phyloP scores from a whole-genome alignment of 2,113 vertebrate species.

The Aleadryas rufinucha region DNA sequence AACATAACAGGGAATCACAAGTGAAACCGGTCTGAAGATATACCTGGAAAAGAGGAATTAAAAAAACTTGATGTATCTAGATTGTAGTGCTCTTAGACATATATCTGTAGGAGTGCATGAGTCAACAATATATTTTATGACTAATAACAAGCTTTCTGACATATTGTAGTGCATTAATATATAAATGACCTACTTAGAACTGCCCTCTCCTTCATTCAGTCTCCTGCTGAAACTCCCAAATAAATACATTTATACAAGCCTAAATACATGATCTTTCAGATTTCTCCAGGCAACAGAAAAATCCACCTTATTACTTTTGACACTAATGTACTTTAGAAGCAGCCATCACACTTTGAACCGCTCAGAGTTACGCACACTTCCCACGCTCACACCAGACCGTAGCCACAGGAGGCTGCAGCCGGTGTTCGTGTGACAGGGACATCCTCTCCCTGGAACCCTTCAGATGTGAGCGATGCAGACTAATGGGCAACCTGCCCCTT shows the following conservation, averaged over 20 bases:
- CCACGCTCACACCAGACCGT: accelerated
- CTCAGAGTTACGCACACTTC: not conserved
- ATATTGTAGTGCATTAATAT: not conserved
- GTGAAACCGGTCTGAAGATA: not conserved
- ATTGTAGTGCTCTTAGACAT: not conserved
- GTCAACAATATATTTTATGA: conserved; percentile 1
- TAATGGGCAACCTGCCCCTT: not conserved
- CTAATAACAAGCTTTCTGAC: conserved; percentile 1
- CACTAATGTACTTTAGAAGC: not conserved
- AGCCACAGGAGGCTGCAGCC: accelerated
- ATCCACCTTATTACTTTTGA: not conserved
- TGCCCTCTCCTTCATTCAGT: not conserved
- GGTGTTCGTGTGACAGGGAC: accelerated
- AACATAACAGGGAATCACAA: not conserved
- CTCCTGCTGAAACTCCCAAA: not conserved
- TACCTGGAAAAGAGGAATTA: not conserved
- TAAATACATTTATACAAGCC: not conserved
- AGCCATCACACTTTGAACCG: accelerated
- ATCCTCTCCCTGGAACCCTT: not conserved
- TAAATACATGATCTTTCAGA: not conserved
- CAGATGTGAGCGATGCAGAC: accelerated
- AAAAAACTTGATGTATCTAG: not conserved
- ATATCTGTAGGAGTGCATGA: not conserved
- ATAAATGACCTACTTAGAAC: conserved; percentile 17
- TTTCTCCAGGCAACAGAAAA: not conserved